A percentile compares a stretch with the other conserved stretches of the same genome.
phyloP scores from a whole-genome alignment of 2,113 vertebrate species.

The Pyxicephalus adspersus region DNA sequence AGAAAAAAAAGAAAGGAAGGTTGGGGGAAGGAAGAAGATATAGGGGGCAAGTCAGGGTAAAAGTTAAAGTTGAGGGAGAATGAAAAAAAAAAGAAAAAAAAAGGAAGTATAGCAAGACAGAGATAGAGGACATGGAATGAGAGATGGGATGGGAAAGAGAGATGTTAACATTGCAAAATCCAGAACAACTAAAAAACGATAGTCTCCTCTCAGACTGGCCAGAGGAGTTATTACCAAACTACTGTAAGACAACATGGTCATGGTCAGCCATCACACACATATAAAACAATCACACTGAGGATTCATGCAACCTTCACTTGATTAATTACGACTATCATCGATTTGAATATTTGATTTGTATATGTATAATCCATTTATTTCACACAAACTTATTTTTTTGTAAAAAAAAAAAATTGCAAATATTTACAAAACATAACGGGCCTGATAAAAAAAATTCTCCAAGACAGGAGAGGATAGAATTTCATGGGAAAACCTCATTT shows the following conservation, averaged over 20 bases:
- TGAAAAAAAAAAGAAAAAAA: not conserved
- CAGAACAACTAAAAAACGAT: constrained; percentile 47
- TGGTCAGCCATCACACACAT: constrained; percentile 1
- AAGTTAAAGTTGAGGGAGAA: constrained; percentile 9
- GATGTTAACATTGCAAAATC: constrained; percentile 51
- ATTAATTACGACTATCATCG: no score
- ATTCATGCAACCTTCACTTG: no score
- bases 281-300: constrained; percentile 13
- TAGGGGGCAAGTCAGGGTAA: not conserved
- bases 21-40: not conserved
- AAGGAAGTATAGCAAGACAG: not conserved
- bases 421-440: no score
- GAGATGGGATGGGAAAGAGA: constrained; percentile 48
- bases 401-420: no score
- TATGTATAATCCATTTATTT: no score
- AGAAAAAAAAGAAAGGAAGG: not conserved
- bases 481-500: no score
- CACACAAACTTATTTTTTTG: no score
- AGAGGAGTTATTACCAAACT: constrained; percentile 39
- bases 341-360: no score
- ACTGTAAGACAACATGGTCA: constrained; percentile 20
- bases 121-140: constrained; percentile 18
- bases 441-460: no score
- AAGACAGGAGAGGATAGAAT: no score
- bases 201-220: constrained; percentile 13